Conservation (phyloP, 2,113 vertebrate genomes). For the Oceanodroma tethys region DNA sequence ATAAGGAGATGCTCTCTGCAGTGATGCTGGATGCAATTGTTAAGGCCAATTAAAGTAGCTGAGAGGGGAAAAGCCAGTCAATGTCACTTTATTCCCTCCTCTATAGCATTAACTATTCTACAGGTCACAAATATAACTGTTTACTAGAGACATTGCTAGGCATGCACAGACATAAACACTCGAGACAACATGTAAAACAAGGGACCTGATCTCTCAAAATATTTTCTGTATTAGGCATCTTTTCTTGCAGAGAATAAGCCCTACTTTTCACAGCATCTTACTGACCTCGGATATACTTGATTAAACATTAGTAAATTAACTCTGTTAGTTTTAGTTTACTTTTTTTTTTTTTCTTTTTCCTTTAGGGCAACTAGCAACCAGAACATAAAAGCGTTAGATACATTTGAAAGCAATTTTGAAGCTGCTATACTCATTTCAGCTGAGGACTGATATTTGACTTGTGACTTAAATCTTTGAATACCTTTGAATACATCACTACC, state of each 20-base stretch:
- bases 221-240: neutral
- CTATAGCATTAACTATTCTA: neutral
- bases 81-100: neutral
- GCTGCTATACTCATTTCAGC: neutral
- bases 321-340: neutral
- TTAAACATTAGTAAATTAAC: neutral
- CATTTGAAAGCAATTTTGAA: neutral
- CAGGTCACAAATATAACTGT: neutral
- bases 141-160: neutral
- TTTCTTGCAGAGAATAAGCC: fast-evolving
- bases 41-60: neutral
- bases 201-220: neutral
- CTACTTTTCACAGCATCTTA: neutral
- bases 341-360: neutral
- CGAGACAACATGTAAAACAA: neutral
- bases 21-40: neutral
- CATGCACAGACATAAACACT: neutral
- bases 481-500: neutral
- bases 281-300: neutral
- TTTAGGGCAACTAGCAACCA: neutral
- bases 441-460: neutral
- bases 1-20: slow-evolving; percentile 1
- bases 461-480: neutral
- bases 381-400: neutral
- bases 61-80: neutral